Percentiles rank a stretch among this genome's conserved stretches.
These are phyloP conservation scores for Acrocephalus kingi DNA, from an alignment of 2,113 vertebrate species.

Conservation along the genomic window DNA sequence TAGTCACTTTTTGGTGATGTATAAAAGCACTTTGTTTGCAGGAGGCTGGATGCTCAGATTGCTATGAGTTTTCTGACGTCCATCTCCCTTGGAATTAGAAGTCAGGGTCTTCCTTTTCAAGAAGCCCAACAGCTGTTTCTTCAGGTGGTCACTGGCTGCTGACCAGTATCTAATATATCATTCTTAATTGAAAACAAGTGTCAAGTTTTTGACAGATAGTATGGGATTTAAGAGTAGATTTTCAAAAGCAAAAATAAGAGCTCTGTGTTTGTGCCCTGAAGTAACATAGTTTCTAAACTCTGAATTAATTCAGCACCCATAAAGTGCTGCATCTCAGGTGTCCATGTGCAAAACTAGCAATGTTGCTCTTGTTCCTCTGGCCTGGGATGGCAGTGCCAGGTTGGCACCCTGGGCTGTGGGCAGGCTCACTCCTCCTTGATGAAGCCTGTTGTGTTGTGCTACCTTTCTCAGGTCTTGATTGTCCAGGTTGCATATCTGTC, in stretches of 20 bases:
- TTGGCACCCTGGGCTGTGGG: neutral
- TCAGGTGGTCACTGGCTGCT: neutral
- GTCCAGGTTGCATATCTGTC: neutral
- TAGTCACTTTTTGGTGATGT: neutral
- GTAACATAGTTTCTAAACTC: neutral
- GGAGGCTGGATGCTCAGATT: neutral
- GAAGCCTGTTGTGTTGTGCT: neutral
- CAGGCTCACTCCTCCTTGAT: rapidly evolving
- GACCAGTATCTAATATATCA: neutral
- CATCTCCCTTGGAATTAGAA: neutral
- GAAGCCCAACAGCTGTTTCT: neutral
- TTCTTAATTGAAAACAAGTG: slow-evolving; percentile 6
- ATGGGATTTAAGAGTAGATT: neutral
- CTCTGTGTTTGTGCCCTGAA: neutral
- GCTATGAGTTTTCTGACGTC: neutral
- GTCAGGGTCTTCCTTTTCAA: neutral
- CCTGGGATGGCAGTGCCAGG: neutral
- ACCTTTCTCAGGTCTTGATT: neutral
- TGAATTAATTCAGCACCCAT: neutral
- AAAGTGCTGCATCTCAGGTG: neutral
- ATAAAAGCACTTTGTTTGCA: neutral
- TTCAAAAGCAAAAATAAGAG: neutral
- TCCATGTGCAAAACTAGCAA: neutral
- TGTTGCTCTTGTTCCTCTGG: neutral
- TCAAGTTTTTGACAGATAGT: neutral